A percentile compares a stretch with the other conserved stretches of the same genome.
phyloP scores from a whole-genome alignment of 2,113 vertebrate genomes.

The Piaya cayana region DNA sequence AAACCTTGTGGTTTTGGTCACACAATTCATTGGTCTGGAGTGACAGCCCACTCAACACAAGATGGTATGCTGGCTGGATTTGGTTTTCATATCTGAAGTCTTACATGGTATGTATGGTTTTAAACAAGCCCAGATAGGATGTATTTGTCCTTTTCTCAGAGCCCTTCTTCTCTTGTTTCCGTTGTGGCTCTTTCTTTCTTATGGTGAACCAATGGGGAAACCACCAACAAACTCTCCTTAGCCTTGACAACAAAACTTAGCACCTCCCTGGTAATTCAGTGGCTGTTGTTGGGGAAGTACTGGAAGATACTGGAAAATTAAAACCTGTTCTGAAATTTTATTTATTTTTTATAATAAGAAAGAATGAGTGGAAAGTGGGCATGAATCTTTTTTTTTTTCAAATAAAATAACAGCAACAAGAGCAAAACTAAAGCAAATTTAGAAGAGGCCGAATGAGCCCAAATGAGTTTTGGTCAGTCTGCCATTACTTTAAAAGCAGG shows the following conservation, averaged over 20 bases:
- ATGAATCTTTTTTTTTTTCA: neutral
- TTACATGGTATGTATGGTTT: neutral
- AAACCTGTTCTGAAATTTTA: neutral
- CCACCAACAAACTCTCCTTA: fast-evolving
- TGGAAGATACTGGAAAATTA: neutral
- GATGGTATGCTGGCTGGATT: neutral
- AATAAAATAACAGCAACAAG: neutral
- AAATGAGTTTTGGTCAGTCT: neutral
- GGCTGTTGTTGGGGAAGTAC: neutral
- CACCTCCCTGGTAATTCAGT: neutral
- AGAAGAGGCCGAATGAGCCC: neutral
- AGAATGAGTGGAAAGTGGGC: neutral
- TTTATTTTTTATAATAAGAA: neutral
- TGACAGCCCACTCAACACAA: fast-evolving
- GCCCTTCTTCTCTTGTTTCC: neutral
- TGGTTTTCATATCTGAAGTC: neutral
- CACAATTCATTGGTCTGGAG: neutral
- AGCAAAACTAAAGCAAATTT: neutral
- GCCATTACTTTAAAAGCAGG: neutral
- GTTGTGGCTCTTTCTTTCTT: neutral
- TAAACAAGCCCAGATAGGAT: neutral
- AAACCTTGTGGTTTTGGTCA: neutral
- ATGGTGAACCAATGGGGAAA: neutral
- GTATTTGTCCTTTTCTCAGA: neutral
- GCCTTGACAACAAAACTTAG: neutral